These are phyloP conservation scores for Ophioninae sp. DNA, from an alignment of 2,888 invertebrate species.

Conservation along the genomic window DNA sequence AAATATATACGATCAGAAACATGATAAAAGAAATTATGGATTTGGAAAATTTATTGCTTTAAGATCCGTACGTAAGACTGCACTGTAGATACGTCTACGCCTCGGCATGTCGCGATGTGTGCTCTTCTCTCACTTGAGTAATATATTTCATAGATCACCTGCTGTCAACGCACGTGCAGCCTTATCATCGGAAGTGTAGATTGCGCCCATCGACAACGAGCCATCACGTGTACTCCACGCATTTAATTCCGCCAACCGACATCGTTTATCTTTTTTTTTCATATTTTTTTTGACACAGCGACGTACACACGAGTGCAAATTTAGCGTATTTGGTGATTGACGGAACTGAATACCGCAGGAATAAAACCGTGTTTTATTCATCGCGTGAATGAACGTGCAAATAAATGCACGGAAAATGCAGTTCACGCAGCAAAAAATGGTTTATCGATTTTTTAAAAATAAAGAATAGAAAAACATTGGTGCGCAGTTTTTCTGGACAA, in stretches of 20 bases:
- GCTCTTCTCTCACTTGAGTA: background rate
- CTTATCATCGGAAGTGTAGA: constrained; percentile 3
- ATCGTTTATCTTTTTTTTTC: background rate
- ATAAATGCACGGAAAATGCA: too few species aligned
- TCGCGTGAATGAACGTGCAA: too few species aligned
- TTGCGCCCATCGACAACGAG: constrained; percentile 5
- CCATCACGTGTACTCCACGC: background rate
- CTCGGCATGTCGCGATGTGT: background rate
- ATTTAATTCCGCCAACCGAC: background rate
- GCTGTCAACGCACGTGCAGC: constrained; percentile 13
- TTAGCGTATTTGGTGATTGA: background rate
- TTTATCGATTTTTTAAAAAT: too few species aligned
- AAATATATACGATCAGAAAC: too few species aligned
- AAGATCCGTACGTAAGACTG: background rate
- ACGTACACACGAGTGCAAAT: background rate
- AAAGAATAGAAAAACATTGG: too few species aligned
- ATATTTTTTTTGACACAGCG: background rate
- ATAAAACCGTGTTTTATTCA: background rate
- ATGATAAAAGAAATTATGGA: too few species aligned
- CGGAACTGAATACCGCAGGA: background rate
- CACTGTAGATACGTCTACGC: background rate
- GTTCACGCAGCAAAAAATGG: too few species aligned
- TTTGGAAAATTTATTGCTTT: too few species aligned
- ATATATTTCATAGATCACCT: constrained; percentile 18
- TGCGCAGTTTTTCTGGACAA: too few species aligned